These are phyloP conservation scores for Dasysyrphus albostriatus DNA, from an alignment of 2,888 invertebrate species.

Conservation along the genomic window DNA sequence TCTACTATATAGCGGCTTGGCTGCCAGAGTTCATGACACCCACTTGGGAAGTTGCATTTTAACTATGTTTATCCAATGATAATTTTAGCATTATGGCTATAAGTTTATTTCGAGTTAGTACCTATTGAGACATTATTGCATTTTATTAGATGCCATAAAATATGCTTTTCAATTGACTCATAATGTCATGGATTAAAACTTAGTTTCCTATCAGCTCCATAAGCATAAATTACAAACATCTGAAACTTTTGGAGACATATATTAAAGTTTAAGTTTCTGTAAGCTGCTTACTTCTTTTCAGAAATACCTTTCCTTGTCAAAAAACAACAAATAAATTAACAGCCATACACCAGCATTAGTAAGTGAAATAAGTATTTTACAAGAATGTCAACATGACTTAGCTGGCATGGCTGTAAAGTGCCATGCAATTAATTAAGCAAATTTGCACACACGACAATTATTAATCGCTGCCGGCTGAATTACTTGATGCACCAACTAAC, in stretches of 20 bases:
- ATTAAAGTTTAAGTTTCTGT: slow-evolving; percentile 7
- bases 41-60: slow-evolving; percentile 2
- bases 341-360: slow-evolving; percentile 13
- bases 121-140: background rate
- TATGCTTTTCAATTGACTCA: background rate
- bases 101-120: background rate
- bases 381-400: slow-evolving; percentile 50
- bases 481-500: background rate
- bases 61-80: background rate
- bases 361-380: slow-evolving; percentile 29
- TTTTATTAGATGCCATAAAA: slow-evolving; percentile 19
- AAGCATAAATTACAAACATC: background rate
- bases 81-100: background rate
- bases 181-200: slow-evolving; percentile 10
- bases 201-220: background rate
- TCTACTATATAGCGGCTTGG: background rate
- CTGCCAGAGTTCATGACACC: background rate
- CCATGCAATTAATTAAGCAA: slow-evolving; percentile 58
- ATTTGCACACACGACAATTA: slow-evolving; percentile 60
- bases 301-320: background rate
- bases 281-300: background rate
- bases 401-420: slow-evolving; percentile 45
- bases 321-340: background rate
- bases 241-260: background rate
- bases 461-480: slow-evolving; percentile 47